phyloP scores from a whole-genome alignment of 1,140 invertebrate species.

The Lepidurus couesii region DNA sequence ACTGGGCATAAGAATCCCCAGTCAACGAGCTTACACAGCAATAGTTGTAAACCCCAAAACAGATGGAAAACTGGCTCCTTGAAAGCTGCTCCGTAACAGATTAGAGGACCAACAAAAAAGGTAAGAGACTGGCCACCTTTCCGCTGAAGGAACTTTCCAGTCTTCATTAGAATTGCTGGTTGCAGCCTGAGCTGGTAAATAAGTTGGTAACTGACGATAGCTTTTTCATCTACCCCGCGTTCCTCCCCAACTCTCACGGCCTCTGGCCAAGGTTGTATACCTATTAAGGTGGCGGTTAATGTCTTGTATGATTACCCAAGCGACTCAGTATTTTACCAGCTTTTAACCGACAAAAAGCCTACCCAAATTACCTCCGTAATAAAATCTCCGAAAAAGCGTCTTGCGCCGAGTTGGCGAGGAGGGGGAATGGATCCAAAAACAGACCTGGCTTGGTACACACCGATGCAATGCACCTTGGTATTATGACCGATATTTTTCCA shows the following conservation, averaged over 20 bases:
- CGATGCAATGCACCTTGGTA: background rate
- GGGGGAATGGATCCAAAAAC: background rate
- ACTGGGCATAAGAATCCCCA: too few species aligned
- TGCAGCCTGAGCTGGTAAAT: background rate
- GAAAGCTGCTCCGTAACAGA: too few species aligned
- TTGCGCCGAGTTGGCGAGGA: background rate
- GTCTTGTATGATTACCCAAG: slow-evolving; percentile 15
- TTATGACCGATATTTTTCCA: background rate
- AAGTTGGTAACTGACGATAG: background rate
- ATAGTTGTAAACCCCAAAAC: too few species aligned
- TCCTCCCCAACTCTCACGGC: slow-evolving; percentile 5
- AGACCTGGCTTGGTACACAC: background rate
- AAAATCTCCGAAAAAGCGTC: background rate
- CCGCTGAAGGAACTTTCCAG: background rate
- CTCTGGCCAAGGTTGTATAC: background rate
- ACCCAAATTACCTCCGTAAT: background rate
- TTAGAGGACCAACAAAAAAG: too few species aligned
- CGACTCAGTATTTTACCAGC: slow-evolving; percentile 14
- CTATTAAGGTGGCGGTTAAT: slow-evolving; percentile 1
- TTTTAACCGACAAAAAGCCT: slow-evolving; percentile 5
- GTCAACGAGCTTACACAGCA: too few species aligned
- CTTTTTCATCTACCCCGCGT: background rate
- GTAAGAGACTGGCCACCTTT: background rate
- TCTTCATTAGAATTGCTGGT: background rate
- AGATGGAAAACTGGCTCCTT: too few species aligned